Evolutionary conservation across 2,888 invertebrate species (phyloP).

Genomic region (Lycaena phlaeas): DNA sequence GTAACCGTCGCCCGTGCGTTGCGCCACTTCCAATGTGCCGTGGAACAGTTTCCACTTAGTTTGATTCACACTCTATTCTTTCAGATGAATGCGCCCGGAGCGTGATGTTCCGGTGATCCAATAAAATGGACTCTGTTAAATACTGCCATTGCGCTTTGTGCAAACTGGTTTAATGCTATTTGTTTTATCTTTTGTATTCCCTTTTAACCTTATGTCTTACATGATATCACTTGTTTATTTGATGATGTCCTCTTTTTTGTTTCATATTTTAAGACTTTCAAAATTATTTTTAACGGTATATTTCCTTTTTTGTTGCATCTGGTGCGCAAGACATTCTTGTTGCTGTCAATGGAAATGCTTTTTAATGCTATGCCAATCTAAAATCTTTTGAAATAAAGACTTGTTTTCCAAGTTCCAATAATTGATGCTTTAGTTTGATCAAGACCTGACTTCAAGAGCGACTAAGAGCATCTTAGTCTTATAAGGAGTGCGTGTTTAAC

Average conservation of each 20-base stretch:
- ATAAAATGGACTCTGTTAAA: constrained; percentile 1
- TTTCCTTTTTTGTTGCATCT: no score
- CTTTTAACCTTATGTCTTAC: neutral
- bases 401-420: no score
- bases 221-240: neutral
- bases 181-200: constrained; percentile 7
- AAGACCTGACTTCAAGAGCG: no score
- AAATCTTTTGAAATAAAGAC: no score
- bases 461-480: no score
- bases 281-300: no score
- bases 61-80: constrained; percentile 7
- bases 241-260: no score
- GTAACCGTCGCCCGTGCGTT: neutral
- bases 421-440: no score
- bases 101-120: constrained; percentile 7
- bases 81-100: constrained; percentile 1
- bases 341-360: no score
- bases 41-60: constrained; percentile 6
- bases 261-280: neutral
- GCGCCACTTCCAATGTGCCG: neutral
- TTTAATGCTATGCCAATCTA: no score
- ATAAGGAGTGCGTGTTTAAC: no score
- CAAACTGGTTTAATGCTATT: neutral
- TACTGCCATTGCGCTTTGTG: neutral
- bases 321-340: no score